Percentiles rank a stretch among this genome's conserved stretches.
phyloP scores from a whole-genome alignment of 2,888 invertebrate genomes.

The Craniophora ligustri region DNA sequence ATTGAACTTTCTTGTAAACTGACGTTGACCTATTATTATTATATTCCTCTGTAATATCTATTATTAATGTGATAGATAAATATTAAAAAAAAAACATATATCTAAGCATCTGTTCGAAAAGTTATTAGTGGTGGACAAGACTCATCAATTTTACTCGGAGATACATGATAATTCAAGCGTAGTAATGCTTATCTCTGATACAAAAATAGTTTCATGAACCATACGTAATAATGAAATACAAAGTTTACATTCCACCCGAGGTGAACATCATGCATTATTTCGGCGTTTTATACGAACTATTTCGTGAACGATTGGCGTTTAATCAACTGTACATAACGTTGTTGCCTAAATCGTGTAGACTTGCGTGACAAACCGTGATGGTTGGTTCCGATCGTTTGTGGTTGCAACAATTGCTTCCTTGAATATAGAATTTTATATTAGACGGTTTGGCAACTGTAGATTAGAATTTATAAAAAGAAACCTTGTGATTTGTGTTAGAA shows the following conservation, averaged over 20 bases:
- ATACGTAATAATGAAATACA: constrained; percentile 37
- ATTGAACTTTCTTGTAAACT: constrained; percentile 32
- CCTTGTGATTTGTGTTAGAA: constrained; percentile 46
- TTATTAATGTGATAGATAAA: neutral
- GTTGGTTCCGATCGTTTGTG: constrained; percentile 65
- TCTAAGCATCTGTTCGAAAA: constrained; percentile 2
- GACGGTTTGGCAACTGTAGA: constrained; percentile 49
- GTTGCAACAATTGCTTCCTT: constrained; percentile 67
- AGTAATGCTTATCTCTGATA: constrained; percentile 6
- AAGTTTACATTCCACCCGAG: constrained; percentile 28
- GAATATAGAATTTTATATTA: constrained; percentile 45
- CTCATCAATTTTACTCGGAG: constrained; percentile 6
- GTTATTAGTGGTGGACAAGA: neutral
- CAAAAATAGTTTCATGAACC: constrained; percentile 23
- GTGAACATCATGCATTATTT: constrained; percentile 45
- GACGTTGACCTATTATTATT: constrained; percentile 22
- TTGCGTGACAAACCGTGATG: constrained; percentile 77
- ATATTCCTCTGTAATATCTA: no score
- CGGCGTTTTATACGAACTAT: constrained; percentile 55
- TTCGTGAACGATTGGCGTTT: constrained; percentile 56
- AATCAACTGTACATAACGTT: constrained; percentile 50
- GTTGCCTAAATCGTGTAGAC: constrained; percentile 68
- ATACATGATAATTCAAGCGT: constrained; percentile 9
- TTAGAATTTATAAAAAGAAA: constrained; percentile 27
- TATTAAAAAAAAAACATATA: neutral